Conservation (phyloP, 2,113 vertebrate species). For the Beaufortia kweichowensis region DNA sequence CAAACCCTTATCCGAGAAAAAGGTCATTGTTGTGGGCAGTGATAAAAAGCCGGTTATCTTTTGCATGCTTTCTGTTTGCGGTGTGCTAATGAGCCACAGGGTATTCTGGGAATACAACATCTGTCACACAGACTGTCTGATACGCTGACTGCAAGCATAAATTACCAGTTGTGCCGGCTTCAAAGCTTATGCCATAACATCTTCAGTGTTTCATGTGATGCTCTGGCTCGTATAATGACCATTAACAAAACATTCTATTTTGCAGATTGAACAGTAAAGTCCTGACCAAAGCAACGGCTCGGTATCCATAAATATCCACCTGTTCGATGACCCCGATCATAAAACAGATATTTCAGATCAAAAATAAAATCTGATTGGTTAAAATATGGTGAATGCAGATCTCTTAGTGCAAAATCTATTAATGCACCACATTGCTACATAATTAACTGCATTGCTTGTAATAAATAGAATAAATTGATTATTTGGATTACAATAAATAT, state of each 20-base stretch:
- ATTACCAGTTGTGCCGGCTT: slow-evolving; percentile 41
- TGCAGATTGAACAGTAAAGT: not conserved
- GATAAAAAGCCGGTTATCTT: slow-evolving; percentile 52
- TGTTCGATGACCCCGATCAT: slow-evolving; percentile 23
- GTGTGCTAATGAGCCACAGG: slow-evolving; percentile 39
- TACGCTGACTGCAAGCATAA: slow-evolving; percentile 51
- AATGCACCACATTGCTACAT: too few species aligned
- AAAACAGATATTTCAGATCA: not conserved
- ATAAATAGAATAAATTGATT: too few species aligned
- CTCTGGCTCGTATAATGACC: not conserved
- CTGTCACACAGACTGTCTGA: slow-evolving; percentile 54
- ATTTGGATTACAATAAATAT: too few species aligned
- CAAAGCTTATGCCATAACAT: not conserved
- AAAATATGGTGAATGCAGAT: not conserved
- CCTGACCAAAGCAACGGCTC: slow-evolving; percentile 30
- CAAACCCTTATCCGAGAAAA: slow-evolving; percentile 4
- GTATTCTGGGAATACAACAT: slow-evolving; percentile 54
- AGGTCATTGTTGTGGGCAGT: slow-evolving; percentile 57
- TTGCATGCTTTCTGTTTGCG: slow-evolving; percentile 37
- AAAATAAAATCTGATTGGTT: too few species aligned
- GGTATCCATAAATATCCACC: slow-evolving; percentile 58
- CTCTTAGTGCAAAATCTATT: too few species aligned
- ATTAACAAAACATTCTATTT: not conserved
- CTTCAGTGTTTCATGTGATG: too few species aligned
- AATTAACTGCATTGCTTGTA: too few species aligned